Conservation (phyloP, 2,888 invertebrate species). For the Meliscaeva auricollis region DNA sequence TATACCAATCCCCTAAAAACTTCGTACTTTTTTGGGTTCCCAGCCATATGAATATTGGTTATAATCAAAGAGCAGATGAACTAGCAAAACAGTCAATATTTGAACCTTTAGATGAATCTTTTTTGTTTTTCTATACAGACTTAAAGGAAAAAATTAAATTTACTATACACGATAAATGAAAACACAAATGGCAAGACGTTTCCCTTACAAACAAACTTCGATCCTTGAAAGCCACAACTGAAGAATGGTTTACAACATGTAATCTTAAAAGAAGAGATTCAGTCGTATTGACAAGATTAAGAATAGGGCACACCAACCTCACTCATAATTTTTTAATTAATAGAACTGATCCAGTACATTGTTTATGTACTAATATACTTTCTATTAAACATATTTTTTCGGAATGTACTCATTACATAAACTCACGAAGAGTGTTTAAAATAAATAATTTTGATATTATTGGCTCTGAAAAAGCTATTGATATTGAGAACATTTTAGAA, state of each 20-base stretch:
- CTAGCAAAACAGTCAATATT: constrained; percentile 7
- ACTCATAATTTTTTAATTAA: constrained; percentile 7
- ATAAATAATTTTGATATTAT: neutral
- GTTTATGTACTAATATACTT: neutral
- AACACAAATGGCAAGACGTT: constrained; percentile 1
- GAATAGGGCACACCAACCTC: constrained; percentile 29
- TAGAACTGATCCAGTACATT: neutral
- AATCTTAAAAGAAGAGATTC: neutral
- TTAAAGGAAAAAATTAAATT: constrained; percentile 2
- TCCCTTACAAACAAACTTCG: constrained; percentile 14
- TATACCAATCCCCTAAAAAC: constrained; percentile 8
- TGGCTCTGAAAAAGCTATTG: neutral
- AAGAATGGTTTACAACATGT: neutral
- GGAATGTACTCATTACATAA: neutral
- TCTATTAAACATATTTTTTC: constrained; percentile 1
- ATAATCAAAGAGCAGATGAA: constrained; percentile 9
- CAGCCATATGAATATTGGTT: constrained; percentile 6
- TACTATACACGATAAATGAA: constrained; percentile 27
- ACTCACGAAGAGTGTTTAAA: neutral
- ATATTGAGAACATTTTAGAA: neutral
- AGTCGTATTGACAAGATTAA: constrained; percentile 11
- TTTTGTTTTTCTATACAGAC: constrained; percentile 1
- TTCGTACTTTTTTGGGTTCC: constrained; percentile 19
- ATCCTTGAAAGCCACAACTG: neutral
- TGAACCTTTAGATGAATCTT: neutral